phyloP scores from a whole-genome alignment of 2,113 vertebrate genomes.

The Brachypteracias leptosomus region DNA sequence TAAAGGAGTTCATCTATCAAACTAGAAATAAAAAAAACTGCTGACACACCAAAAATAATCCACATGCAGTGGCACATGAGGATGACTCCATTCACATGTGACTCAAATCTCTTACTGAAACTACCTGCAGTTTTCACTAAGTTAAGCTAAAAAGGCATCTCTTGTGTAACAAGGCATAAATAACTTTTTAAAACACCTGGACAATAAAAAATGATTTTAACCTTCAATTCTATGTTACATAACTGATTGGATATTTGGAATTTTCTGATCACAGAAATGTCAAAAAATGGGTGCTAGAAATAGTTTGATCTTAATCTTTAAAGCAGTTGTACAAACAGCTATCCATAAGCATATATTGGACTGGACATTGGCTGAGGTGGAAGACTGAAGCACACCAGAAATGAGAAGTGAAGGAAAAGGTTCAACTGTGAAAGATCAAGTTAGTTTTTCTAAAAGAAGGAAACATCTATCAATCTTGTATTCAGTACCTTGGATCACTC shows the following conservation, averaged over 20 bases:
- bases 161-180: neutral
- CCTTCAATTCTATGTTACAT: neutral
- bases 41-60: neutral
- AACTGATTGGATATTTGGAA: neutral
- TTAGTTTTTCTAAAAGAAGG: neutral
- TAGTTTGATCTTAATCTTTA: neutral
- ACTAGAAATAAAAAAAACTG: neutral
- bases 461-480: neutral
- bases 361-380: neutral
- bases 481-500: neutral
- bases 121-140: neutral
- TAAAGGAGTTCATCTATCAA: neutral
- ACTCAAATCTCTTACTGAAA: neutral
- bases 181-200: neutral
- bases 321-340: neutral
- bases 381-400: neutral
- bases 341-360: neutral
- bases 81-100: neutral
- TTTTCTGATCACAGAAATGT: neutral
- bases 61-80: neutral
- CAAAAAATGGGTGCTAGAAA: neutral
- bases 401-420: neutral
- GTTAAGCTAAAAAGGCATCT: neutral
- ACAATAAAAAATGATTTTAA: neutral
- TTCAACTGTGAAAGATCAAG: neutral